Evolutionary conservation across 2,888 invertebrate species (phyloP).

Genomic region (Hydrotaea diabolus): DNA sequence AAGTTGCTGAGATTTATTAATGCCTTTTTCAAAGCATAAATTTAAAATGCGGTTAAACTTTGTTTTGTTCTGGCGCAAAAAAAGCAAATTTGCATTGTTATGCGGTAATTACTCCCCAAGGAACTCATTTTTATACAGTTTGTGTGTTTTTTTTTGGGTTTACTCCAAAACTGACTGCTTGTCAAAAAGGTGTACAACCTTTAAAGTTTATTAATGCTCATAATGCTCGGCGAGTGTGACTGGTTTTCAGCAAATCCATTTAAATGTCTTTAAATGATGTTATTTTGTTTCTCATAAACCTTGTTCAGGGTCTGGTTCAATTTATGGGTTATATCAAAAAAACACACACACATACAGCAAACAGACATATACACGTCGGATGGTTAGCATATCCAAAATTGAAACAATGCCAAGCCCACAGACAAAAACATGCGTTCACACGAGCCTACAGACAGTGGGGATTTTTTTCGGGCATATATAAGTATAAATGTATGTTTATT

Average conservation of each 20-base stretch:
- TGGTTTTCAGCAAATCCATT: background rate
- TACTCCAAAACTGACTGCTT: background rate
- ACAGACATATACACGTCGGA: background rate
- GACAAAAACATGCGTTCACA: background rate
- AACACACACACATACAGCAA: background rate
- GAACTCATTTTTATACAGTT: slow-evolving; percentile 3
- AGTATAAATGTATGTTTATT: background rate
- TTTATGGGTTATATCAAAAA: slow-evolving; percentile 23
- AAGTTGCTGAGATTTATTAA: background rate
- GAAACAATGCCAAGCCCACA: background rate
- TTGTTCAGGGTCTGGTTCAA: slow-evolving; percentile 36
- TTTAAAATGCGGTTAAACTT: background rate
- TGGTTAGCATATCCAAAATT: background rate
- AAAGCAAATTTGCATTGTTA: background rate
- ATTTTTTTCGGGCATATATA: slow-evolving; percentile 18
- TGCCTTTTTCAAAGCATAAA: background rate
- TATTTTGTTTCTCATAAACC: slow-evolving; percentile 40
- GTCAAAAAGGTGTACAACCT: background rate
- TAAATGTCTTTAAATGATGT: background rate
- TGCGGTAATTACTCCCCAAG: slow-evolving; percentile 8
- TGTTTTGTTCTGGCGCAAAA: background rate
- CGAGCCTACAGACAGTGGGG: background rate
- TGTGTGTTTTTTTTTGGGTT: background rate
- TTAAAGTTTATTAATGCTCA: background rate
- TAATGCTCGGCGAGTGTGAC: too few species aligned